phyloP scores from a whole-genome alignment of 2,113 vertebrate genomes.

The Albula glossodonta region DNA sequence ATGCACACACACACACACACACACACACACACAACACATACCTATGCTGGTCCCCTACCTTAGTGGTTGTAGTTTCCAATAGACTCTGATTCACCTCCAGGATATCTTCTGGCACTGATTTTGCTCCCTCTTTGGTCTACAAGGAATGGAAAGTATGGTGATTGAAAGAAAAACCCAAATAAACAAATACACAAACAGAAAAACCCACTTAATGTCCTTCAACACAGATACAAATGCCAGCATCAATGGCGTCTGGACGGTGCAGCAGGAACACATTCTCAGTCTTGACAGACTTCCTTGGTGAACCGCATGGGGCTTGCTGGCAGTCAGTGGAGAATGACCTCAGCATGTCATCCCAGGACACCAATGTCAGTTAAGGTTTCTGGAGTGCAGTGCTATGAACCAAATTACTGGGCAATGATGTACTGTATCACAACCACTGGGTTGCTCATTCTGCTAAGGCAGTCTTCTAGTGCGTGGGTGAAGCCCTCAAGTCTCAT shows the following conservation, averaged over 20 bases:
- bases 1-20: not conserved
- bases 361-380: not conserved
- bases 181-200: slow-evolving; percentile 7
- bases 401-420: not conserved
- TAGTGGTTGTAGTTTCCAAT: slow-evolving; percentile 29
- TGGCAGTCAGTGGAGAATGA: no score
- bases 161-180: not conserved
- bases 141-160: slow-evolving; percentile 12
- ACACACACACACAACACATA: not conserved
- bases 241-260: not conserved
- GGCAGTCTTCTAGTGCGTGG: no score
- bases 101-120: slow-evolving; percentile 14
- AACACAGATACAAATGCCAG: not conserved
- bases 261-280: not conserved
- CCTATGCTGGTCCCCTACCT: slow-evolving; percentile 35
- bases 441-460: no score
- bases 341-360: not conserved
- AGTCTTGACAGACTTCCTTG: not conserved
- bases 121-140: slow-evolving; percentile 47
- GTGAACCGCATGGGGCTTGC: not conserved
- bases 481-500: no score
- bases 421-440: no score
- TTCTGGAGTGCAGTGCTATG: no score
- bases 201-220: not conserved
- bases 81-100: slow-evolving; percentile 15